A percentile compares a stretch with the other conserved stretches of the same genome.
phyloP scores from a whole-genome alignment of 2,888 invertebrate species.

The Melolontha melolontha region DNA sequence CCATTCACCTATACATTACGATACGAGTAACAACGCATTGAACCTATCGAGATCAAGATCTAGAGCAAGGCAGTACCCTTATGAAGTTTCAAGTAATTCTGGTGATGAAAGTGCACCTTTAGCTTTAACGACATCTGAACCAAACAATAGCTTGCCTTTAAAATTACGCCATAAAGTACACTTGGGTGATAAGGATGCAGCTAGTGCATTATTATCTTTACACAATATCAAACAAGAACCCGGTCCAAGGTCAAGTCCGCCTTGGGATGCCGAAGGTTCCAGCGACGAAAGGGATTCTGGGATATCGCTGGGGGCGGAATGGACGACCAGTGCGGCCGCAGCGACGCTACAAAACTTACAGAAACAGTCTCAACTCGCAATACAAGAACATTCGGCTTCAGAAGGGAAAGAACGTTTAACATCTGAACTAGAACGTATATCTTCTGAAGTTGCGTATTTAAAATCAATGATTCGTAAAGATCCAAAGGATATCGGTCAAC shows the following conservation, averaged over 20 bases:
- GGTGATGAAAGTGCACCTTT: conserved; percentile 70
- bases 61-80: conserved; percentile 75
- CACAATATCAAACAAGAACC: conserved; percentile 91
- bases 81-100: conserved; percentile 82
- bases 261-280: conserved; percentile 91
- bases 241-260: conserved; percentile 81
- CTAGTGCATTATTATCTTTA: conserved; percentile 81
- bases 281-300: conserved; percentile 92
- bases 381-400: conserved; percentile 47
- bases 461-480: conserved; percentile 81
- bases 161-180: conserved; percentile 93
- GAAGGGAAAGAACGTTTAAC: conserved; percentile 80
- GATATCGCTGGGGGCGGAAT: conserved; percentile 84
- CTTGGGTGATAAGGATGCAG: conserved; percentile 90
- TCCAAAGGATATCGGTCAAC: conserved; percentile 50
- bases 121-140: conserved; percentile 66
- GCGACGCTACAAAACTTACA: conserved; percentile 61
- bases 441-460: conserved; percentile 90
- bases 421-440: conserved; percentile 87
- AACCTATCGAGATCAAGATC: conserved; percentile 71
- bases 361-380: conserved; percentile 62
- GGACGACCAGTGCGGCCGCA: conserved; percentile 65
- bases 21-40: conserved; percentile 73
- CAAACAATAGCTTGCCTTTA: conserved; percentile 86
- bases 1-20: conserved; percentile 54